A percentile compares a stretch with the other conserved stretches of the same genome.
Evolutionary conservation across 2,888 invertebrate genomes (phyloP).

Genomic region (Carabus problematicus): DNA sequence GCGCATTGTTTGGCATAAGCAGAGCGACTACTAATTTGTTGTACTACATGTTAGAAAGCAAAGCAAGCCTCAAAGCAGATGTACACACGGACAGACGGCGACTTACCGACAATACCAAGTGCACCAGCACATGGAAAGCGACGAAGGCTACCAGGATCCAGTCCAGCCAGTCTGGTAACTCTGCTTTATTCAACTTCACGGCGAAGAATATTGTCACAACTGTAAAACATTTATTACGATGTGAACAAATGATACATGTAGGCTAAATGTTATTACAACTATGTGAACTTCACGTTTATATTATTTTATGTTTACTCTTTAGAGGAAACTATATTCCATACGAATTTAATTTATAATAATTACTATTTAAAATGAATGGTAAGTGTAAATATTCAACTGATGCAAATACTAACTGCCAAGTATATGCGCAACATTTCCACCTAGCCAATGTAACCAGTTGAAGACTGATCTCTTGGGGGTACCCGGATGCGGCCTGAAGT

Average conservation of each 20-base stretch:
- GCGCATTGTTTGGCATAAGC: constrained; percentile 19
- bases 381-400: constrained; percentile 4
- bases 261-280: constrained; percentile 4
- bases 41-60: constrained; percentile 1
- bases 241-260: background rate
- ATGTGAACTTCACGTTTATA: background rate
- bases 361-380: background rate
- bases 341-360: background rate
- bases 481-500: constrained; percentile 85
- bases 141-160: constrained; percentile 91
- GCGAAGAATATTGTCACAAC: constrained; percentile 95
- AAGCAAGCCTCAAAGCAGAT: constrained; percentile 8
- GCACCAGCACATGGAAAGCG: constrained; percentile 86
- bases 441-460: constrained; percentile 92
- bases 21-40: constrained; percentile 17
- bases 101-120: constrained; percentile 85
- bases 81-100: constrained; percentile 35
- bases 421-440: constrained; percentile 88
- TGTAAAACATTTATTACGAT: constrained; percentile 59
- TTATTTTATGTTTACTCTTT: background rate
- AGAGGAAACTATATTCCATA: background rate
- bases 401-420: constrained; percentile 75
- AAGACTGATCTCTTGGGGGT: constrained; percentile 80
- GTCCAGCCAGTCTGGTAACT: constrained; percentile 84
- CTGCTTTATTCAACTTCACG: constrained; percentile 83